Evolutionary conservation across 1,140 invertebrate genomes (phyloP).

Genomic region (Tetranychus cinnabarinus): DNA sequence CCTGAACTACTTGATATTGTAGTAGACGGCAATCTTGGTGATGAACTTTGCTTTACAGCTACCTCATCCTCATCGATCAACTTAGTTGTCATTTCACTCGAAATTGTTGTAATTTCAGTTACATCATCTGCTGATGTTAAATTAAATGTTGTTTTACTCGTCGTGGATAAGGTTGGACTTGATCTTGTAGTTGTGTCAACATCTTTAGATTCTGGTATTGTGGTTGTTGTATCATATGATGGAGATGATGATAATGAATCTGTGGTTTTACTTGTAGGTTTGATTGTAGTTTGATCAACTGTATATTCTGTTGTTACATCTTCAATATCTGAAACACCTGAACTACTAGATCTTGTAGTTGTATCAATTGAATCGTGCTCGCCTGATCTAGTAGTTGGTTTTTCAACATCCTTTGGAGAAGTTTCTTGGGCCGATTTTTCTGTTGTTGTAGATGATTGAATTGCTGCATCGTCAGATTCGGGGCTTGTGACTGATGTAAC

Average conservation of each 20-base stretch:
- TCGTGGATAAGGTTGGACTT: too few relatives aligned
- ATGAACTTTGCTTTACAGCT: too few relatives aligned
- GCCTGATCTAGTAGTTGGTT: neutral
- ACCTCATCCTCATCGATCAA: too few relatives aligned
- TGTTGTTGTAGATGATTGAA: slow-evolving; percentile 3
- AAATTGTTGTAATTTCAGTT: neutral
- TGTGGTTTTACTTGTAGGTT: neutral
- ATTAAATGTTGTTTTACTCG: too few relatives aligned
- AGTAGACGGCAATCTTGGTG: neutral
- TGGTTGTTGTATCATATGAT: neutral
- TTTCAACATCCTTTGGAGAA: neutral
- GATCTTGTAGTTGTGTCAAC: too few relatives aligned
- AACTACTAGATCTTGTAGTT: neutral
- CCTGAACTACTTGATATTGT: neutral
- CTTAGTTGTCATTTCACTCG: neutral
- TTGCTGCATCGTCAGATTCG: neutral
- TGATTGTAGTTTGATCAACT: neutral
- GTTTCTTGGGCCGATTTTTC: slow-evolving; percentile 1
- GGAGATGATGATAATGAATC: neutral
- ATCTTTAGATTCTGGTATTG: neutral
- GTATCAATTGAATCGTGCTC: too few relatives aligned
- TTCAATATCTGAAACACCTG: neutral
- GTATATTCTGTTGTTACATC: neutral
- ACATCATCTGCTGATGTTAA: too few relatives aligned
- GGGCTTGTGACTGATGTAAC: neutral